Evolutionary conservation across 2,888 invertebrate species (phyloP).

Genomic region (Cheilosia vulpina): DNA sequence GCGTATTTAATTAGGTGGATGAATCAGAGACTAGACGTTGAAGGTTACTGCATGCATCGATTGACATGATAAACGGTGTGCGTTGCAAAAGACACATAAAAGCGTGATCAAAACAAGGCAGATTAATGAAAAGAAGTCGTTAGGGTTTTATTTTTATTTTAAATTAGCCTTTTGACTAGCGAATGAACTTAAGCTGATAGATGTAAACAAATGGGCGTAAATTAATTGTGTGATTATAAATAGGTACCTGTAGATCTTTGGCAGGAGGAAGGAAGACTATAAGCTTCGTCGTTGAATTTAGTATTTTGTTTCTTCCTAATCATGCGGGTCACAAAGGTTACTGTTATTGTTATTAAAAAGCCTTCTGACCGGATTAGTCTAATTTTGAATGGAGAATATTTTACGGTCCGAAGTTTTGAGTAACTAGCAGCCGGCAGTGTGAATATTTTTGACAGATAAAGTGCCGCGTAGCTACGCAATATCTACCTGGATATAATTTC

Average conservation of each 20-base stretch:
- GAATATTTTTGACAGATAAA: too few relatives aligned
- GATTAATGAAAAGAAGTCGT: constrained; percentile 45
- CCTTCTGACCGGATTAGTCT: too few relatives aligned
- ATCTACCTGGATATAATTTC: too few relatives aligned
- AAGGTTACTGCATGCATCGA: constrained; percentile 62
- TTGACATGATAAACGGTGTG: constrained; percentile 67
- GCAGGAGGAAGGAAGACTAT: background rate
- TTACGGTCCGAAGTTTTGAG: too few relatives aligned
- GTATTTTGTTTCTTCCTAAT: too few relatives aligned
- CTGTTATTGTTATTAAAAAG: too few relatives aligned
- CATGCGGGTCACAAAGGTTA: too few relatives aligned
- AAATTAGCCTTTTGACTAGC: background rate
- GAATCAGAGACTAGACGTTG: constrained; percentile 57
- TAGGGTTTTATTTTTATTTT: background rate
- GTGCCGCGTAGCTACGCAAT: too few relatives aligned
- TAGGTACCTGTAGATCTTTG: background rate
- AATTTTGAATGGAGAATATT: too few relatives aligned
- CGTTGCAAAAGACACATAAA: constrained; percentile 42
- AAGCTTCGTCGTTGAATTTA: background rate
- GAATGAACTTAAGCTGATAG: background rate
- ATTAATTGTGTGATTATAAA: background rate
- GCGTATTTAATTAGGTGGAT: constrained; percentile 70
- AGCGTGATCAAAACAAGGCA: constrained; percentile 37
- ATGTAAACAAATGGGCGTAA: background rate
- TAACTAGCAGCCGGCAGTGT: too few relatives aligned